Evolutionary conservation across 2,113 vertebrate genomes (phyloP).

Genomic region (Procavia capensis): DNA sequence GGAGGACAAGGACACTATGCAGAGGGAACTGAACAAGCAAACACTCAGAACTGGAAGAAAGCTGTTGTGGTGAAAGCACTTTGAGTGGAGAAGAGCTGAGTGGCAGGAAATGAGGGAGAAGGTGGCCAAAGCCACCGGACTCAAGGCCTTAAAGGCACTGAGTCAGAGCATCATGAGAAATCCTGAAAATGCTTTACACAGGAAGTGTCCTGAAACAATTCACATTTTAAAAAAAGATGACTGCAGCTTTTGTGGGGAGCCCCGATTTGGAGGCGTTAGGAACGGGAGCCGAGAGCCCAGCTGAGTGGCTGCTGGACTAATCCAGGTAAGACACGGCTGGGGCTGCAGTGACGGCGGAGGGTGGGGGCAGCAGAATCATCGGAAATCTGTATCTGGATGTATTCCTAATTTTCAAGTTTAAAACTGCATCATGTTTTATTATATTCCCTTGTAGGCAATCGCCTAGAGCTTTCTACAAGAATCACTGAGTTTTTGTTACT

Average conservation of each 20-base stretch:
- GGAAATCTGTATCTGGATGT: not conserved
- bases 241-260: not conserved
- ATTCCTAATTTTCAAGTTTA: not conserved
- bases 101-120: not conserved
- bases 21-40: no score
- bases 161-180: not conserved
- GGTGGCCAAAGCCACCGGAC: not conserved
- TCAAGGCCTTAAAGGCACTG: not conserved
- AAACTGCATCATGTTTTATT: not conserved
- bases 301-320: not conserved
- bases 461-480: not conserved
- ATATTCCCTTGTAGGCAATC: not conserved
- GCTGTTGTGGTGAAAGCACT: not conserved
- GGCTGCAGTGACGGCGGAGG: not conserved
- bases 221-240: not conserved
- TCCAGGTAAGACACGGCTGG: not conserved
- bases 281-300: not conserved
- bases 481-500: not conserved
- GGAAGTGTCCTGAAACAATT: not conserved
- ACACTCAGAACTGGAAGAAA: not conserved
- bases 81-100: not conserved
- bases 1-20: not conserved
- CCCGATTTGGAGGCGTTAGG: not conserved
- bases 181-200: not conserved
- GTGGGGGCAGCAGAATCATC: not conserved